Percentiles rank a stretch among this genome's conserved stretches.
Evolutionary conservation across 1,140 invertebrate genomes (phyloP).

Genomic region (Lordiphosa clarofinis): DNA sequence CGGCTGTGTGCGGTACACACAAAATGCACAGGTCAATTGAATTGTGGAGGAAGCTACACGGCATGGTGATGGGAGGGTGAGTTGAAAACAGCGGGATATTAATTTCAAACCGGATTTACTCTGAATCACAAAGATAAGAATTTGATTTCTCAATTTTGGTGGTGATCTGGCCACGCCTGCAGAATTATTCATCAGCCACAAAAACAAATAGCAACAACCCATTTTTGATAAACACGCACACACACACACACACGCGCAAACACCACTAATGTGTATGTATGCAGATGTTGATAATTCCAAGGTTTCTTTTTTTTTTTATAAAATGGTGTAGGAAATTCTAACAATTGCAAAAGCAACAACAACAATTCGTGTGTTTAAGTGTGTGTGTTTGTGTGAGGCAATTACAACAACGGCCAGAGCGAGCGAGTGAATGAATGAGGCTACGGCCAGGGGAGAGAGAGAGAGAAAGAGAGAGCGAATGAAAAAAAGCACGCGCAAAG

Average conservation of each 20-base stretch:
- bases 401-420: conserved; percentile 20
- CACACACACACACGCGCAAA: no score
- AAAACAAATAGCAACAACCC: no score
- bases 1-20: conserved; percentile 14
- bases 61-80: conserved; percentile 7
- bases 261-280: conserved; percentile 27
- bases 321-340: conserved; percentile 63
- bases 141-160: no score
- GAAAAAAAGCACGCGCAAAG: conserved; percentile 62
- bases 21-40: conserved; percentile 22
- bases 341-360: conserved; percentile 36
- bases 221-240: no score
- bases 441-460: conserved; percentile 4
- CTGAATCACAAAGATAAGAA: no score
- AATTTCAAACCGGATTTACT: not conserved
- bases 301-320: conserved; percentile 44
- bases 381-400: conserved; percentile 28
- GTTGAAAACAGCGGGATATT: conserved; percentile 8
- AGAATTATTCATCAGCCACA: no score
- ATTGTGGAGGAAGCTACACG: not conserved
- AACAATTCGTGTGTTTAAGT: conserved; percentile 15
- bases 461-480: conserved; percentile 9
- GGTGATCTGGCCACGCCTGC: no score
- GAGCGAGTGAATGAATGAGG: conserved; percentile 13
- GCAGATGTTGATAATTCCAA: conserved; percentile 43